These are phyloP conservation scores for Jordanella pulchra DNA, from an alignment of 2,797 vertebrate genomes.

Conservation along the genomic window DNA sequence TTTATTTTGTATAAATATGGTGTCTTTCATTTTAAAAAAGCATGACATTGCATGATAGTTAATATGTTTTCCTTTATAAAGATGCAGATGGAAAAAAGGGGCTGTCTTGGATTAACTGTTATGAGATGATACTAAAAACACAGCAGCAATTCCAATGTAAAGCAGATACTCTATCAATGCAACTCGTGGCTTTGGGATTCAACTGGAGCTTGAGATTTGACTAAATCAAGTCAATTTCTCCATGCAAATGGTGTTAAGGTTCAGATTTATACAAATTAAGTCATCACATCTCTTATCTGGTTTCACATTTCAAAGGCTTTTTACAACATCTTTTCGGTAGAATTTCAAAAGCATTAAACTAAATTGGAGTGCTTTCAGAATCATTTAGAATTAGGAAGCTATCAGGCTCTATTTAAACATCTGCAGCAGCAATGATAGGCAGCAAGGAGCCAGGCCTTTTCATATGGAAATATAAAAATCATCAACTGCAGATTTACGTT, in stretches of 20 bases:
- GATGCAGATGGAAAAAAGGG: background rate
- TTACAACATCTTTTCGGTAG: background rate
- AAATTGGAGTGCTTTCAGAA: conserved; percentile 45
- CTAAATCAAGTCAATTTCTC: conserved; percentile 34
- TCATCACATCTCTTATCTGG: conserved; percentile 27
- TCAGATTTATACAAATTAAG: conserved; percentile 24
- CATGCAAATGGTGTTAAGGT: conserved; percentile 25
- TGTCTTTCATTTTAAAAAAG: conserved; percentile 5
- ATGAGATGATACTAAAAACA: conserved; percentile 5
- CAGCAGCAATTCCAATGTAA: conserved; percentile 23
- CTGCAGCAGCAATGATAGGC: conserved; percentile 30
- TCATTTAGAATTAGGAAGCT: conserved; percentile 8
- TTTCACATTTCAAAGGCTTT: conserved; percentile 21
- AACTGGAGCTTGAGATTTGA: conserved; percentile 19
- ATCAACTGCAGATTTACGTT: conserved; percentile 42
- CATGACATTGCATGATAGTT: conserved; percentile 9
- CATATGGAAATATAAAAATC: conserved; percentile 51
- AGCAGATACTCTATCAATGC: conserved; percentile 14
- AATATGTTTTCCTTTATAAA: conserved; percentile 32
- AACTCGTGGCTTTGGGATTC: conserved; percentile 29
- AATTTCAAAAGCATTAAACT: conserved; percentile 22
- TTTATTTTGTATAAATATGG: conserved; percentile 1
- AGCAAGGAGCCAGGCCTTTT: conserved; percentile 33
- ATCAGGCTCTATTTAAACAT: conserved; percentile 23
- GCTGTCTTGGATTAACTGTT: conserved; percentile 7